Percentiles rank a stretch among this genome's conserved stretches.
phyloP scores from a whole-genome alignment of 35 echinoderm and acorn worm species.

The Strongylocentrotus purpuratus region DNA sequence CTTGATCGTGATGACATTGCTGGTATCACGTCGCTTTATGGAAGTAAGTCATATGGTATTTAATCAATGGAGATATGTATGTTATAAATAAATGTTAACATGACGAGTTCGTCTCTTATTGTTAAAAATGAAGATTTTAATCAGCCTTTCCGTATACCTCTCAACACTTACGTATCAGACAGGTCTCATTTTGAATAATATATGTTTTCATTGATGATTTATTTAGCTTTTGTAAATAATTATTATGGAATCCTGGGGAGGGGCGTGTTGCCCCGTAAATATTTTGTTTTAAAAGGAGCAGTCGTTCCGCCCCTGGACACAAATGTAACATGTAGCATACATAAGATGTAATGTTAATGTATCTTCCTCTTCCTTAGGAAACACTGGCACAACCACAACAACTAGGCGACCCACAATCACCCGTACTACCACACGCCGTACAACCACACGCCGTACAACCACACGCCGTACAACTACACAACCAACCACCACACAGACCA shows the following conservation, averaged over 20 bases:
- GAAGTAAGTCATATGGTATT: constrained; percentile 28
- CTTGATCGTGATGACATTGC: constrained; percentile 66
- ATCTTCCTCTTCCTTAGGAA: not conserved
- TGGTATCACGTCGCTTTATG: constrained; percentile 70
- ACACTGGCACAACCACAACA: not conserved
- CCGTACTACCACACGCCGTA: not conserved
- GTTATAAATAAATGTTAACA: not conserved
- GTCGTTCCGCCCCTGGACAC: no score
- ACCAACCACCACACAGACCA: constrained; percentile 6
- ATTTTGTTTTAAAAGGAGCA: no score
- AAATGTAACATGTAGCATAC: no score
- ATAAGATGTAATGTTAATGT: not conserved
- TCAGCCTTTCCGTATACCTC: no score
- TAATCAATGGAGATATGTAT: not conserved
- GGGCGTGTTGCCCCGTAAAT: no score
- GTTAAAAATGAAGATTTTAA: no score
- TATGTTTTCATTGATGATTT: no score
- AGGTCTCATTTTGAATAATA: no score
- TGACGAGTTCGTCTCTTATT: no score
- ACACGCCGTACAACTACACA: not conserved
- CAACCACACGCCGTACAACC: not conserved
- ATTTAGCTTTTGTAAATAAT: no score
- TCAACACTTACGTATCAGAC: no score
- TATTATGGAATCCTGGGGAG: no score
- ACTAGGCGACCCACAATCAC: constrained; percentile 16